Percentiles rank a stretch among this genome's conserved stretches.
Evolutionary conservation across 2,113 vertebrate genomes (phyloP).

Genomic region (Colinus virginianus): DNA sequence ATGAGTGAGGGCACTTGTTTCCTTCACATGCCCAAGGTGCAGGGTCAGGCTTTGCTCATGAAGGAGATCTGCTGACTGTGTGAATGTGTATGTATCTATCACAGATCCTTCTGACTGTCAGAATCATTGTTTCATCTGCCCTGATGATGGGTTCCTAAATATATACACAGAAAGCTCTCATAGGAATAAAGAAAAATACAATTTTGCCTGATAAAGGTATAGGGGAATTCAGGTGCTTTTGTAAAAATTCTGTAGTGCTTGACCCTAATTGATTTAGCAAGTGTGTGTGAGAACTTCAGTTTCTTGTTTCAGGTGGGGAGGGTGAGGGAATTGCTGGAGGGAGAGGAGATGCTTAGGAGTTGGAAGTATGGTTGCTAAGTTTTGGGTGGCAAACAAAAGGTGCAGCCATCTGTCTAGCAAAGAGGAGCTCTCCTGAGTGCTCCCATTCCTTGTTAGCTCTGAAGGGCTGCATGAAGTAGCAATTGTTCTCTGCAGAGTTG

Average conservation of each 20-base stretch:
- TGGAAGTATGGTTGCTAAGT: neutral
- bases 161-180: neutral
- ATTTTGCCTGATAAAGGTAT: neutral
- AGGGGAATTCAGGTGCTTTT: neutral
- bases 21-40: fast-evolving
- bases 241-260: neutral
- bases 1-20: neutral
- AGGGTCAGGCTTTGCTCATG: neutral
- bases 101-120: neutral
- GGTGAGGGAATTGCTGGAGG: neutral
- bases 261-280: neutral
- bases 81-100: neutral
- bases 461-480: neutral
- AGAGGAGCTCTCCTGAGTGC: neutral
- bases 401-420: neutral
- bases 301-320: neutral
- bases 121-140: neutral
- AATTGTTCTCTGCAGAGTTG: neutral
- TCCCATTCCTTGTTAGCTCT: neutral
- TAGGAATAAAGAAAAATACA: neutral
- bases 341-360: fast-evolving
- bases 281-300: neutral
- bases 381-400: neutral
- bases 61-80: neutral
- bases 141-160: neutral